phyloP scores from a whole-genome alignment of 2,113 vertebrate species.

The Mionectes macconnelli region DNA sequence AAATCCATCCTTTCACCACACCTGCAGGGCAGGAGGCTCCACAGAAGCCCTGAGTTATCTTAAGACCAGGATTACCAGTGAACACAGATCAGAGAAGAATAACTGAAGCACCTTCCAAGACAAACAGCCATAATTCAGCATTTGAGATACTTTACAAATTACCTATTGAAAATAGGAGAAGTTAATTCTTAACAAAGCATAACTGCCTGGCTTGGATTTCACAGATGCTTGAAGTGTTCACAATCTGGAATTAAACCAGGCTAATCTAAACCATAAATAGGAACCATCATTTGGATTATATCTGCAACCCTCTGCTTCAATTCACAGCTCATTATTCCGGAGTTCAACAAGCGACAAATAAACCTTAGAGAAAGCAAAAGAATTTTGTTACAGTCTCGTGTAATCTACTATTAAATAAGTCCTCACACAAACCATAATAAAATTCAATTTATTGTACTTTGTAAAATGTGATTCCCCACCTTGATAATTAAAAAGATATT shows the following conservation, averaged over 20 bases:
- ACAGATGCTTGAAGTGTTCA: neutral
- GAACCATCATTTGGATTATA: neutral
- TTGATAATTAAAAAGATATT: constrained; percentile 60
- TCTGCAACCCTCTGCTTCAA: neutral
- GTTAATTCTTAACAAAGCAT: neutral
- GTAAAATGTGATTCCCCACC: neutral
- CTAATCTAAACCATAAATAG: neutral
- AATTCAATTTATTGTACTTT: constrained; percentile 37
- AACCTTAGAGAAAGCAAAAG: neutral
- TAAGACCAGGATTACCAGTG: neutral
- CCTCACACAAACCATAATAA: constrained; percentile 14
- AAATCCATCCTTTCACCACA: neutral
- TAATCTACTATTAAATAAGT: constrained; percentile 26
- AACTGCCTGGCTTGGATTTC: neutral
- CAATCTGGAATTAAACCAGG: neutral
- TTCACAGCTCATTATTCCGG: neutral
- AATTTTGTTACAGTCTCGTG: neutral
- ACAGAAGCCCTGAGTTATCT: neutral
- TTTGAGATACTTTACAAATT: neutral
- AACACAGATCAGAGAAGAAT: neutral
- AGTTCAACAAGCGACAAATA: constrained; percentile 10
- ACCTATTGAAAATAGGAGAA: neutral
- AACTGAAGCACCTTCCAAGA: neutral
- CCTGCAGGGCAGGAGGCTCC: neutral
- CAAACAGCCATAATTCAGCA: neutral